Evolutionary conservation across 2,113 vertebrate genomes (phyloP).

Genomic region (Cyprinus carpio): DNA sequence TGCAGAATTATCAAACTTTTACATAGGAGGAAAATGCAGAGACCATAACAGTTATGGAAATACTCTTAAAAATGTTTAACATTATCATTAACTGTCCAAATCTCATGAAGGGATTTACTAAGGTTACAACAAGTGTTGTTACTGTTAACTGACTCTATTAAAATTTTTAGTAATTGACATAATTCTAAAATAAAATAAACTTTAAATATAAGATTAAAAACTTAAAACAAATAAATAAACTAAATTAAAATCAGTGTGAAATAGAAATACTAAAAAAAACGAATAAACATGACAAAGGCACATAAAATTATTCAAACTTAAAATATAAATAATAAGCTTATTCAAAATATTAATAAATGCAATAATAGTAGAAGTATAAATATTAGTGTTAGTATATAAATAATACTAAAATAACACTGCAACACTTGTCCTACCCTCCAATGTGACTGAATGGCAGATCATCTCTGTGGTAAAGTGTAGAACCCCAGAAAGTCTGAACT

Average conservation of each 20-base stretch:
- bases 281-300: not conserved
- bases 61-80: too few species aligned
- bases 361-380: not conserved
- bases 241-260: too few species aligned
- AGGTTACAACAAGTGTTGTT: too few species aligned
- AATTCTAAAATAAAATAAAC: not conserved
- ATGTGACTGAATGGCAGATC: conserved; percentile 79
- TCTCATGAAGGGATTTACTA: too few species aligned
- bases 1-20: too few species aligned
- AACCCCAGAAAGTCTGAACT: conserved; percentile 80
- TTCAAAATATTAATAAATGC: not conserved
- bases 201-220: not conserved
- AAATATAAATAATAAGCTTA: not conserved
- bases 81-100: too few species aligned
- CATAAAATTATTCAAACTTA: not conserved
- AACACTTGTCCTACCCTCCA: conserved; percentile 66
- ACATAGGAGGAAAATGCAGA: too few species aligned
- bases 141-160: not conserved
- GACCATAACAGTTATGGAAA: too few species aligned
- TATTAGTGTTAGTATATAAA: not conserved
- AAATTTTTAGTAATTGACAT: not conserved
- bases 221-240: not conserved
- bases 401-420: not conserved
- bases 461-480: conserved; percentile 78
- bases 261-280: not conserved